Evolutionary conservation across 2,888 invertebrate species (phyloP), one percentile per base, ranked within the genome.

Genomic region (Pristionchus exspectatus): DNA sequence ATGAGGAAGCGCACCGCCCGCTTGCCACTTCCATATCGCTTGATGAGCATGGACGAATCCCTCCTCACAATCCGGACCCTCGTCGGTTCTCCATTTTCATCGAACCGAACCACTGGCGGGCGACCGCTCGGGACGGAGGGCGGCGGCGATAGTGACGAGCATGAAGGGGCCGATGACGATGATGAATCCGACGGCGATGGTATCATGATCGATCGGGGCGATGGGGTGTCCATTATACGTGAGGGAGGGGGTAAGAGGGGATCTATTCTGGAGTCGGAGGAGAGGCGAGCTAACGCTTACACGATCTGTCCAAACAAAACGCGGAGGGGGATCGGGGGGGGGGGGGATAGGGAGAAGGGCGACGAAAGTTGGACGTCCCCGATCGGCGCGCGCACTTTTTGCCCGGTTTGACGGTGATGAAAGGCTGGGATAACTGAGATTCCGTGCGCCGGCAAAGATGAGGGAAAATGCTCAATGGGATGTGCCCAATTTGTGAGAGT

Each of bases 231-330:
- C 81, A 81, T 81, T 18, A 81, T 81, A 81, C 27, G 0, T 18
- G 44, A 77, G 21, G 74, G 74, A 54, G 21, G 1, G 50, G 38
- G 77, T 5, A n/a, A 54, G 74, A 50, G 44, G 44, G 24, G 63
- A 63, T 63, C 63, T 63, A 63, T 63, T 63, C 63, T 63, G 63
- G 63, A 63, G 63, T 50, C 44, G 44, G 44, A 3, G 44, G 44
- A 12, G 44, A 33, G 24, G 74, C 18, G 74, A 16, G 30, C 7
- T 50, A 24, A 50, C 14, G 81, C 27, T 30, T 33, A 74, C 74
- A 74, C 81, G 81, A 81, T 81, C 81, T 81, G 81, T 81, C 81
- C 81, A 81, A 81, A 81, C 77, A 77, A 21, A 44, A 44, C 16
- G 16, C 30, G 72, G n/a, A 38, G 33, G n/a, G 72, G 33, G 74